A percentile compares a stretch with the other conserved stretches of the same genome.
phyloP scores from a whole-genome alignment of 2,888 invertebrate genomes.

The Caenorhabditis uteleia region DNA sequence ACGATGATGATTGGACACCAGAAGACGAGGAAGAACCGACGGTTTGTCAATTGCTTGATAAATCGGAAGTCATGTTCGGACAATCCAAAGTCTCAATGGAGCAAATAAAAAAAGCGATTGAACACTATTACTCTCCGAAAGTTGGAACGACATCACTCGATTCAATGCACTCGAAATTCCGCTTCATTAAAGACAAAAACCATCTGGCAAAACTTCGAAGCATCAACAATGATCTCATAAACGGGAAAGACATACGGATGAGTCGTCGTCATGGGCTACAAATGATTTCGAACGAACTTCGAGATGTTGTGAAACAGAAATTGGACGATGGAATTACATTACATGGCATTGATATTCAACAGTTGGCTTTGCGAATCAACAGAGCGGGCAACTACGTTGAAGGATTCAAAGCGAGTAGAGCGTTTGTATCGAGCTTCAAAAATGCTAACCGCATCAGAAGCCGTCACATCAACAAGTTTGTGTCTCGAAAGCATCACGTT shows the following conservation, averaged over 20 bases:
- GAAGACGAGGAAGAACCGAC: not conserved
- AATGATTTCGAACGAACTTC: not conserved
- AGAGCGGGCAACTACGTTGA: not conserved
- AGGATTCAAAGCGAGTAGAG: not conserved
- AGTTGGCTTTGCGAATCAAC: not conserved
- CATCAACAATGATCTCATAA: not conserved
- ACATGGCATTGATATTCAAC: not conserved
- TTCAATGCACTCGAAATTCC: not conserved
- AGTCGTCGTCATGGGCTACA: not conserved
- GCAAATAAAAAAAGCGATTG: not conserved
- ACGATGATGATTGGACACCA: not conserved
- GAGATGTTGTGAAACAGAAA: no score
- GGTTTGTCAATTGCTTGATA: not conserved
- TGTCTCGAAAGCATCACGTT: not conserved
- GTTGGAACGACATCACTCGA: not conserved
- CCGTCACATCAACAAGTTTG: not conserved
- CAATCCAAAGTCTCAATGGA: not conserved
- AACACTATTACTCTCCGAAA: not conserved
- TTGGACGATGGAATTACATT: not conserved
- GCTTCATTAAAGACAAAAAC: not conserved
- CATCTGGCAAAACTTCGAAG: not conserved
- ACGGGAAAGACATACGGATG: not conserved
- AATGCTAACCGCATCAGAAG: not conserved
- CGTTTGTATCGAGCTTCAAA: not conserved
- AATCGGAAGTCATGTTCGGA: not conserved